Conservation (phyloP, 2,797 vertebrate species). For the Pseudochaenichthys georgianus region DNA sequence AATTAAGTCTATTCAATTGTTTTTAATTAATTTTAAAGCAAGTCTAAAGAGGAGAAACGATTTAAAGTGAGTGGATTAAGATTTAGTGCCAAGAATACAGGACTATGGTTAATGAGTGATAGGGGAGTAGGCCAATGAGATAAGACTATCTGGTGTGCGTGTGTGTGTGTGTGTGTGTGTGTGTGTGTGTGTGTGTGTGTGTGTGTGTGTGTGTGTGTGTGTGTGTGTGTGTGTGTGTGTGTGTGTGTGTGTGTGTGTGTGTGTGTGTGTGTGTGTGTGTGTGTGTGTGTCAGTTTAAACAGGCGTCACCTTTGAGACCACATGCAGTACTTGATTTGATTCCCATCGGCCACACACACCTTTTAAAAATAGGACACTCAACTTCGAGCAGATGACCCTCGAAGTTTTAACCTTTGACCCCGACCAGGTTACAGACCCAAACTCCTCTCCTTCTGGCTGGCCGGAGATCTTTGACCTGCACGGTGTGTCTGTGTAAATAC, state of each 20-base stretch:
- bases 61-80: too few relatives aligned
- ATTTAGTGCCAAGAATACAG: background rate
- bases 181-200: constrained; percentile 17
- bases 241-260: too few relatives aligned
- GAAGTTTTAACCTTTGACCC: constrained; percentile 44
- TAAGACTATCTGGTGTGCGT: background rate
- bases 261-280: constrained; percentile 9
- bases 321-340: constrained; percentile 3
- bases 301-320: constrained; percentile 27
- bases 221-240: too few relatives aligned
- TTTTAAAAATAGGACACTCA: constrained; percentile 32
- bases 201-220: too few relatives aligned
- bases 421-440: constrained; percentile 9
- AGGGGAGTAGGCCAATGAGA: constrained; percentile 8
- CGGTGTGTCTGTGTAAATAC: constrained; percentile 34
- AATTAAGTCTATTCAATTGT: too few relatives aligned
- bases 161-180: constrained; percentile 7
- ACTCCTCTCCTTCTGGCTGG: constrained; percentile 16
- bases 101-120: constrained; percentile 49
- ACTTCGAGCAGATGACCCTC: background rate
- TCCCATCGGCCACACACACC: background rate
- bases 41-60: background rate
- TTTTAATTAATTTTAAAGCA: too few relatives aligned
- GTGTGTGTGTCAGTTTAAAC: constrained; percentile 30
- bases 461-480: constrained; percentile 55